A percentile compares a stretch with the other conserved stretches of the same genome.
phyloP scores from a whole-genome alignment of 2,113 vertebrate genomes.

The Phalacrocorax brasilianus region DNA sequence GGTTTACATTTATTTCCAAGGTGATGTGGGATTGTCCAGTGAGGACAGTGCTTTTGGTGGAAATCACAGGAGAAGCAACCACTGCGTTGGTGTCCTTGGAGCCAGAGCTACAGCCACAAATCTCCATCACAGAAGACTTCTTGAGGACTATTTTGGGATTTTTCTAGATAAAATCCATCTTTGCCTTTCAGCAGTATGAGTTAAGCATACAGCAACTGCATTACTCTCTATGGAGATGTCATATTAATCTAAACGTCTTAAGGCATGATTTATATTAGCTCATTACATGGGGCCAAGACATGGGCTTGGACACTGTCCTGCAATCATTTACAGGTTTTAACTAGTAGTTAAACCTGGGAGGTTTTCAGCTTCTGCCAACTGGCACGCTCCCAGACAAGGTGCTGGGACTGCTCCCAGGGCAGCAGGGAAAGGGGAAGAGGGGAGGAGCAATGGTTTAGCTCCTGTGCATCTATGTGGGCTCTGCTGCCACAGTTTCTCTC shows the following conservation, averaged over 20 bases:
- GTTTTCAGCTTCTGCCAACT: background rate
- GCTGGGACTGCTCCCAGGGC: background rate
- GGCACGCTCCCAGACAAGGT: background rate
- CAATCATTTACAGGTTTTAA: background rate
- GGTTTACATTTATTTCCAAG: background rate
- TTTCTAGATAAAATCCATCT: background rate
- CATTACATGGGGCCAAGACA: too few species aligned
- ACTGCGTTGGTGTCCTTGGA: background rate
- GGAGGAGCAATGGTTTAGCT: background rate
- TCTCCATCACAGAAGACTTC: background rate
- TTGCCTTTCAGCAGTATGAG: background rate
- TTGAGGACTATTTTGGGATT: background rate
- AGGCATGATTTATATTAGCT: background rate
- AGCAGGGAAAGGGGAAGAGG: background rate
- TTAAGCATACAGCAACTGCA: background rate
- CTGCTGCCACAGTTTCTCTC: background rate
- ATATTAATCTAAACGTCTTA: background rate
- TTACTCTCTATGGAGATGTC: background rate
- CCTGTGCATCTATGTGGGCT: rapidly evolving
- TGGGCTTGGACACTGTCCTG: background rate
- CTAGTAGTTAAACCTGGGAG: background rate
- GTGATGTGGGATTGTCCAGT: rapidly evolving
- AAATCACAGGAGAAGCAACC: background rate
- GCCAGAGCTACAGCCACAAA: background rate
- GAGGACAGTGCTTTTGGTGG: background rate